Base-by-base conservation (phyloP, 1,140 invertebrate genomes). In the Bombus consobrinus region DNA sequence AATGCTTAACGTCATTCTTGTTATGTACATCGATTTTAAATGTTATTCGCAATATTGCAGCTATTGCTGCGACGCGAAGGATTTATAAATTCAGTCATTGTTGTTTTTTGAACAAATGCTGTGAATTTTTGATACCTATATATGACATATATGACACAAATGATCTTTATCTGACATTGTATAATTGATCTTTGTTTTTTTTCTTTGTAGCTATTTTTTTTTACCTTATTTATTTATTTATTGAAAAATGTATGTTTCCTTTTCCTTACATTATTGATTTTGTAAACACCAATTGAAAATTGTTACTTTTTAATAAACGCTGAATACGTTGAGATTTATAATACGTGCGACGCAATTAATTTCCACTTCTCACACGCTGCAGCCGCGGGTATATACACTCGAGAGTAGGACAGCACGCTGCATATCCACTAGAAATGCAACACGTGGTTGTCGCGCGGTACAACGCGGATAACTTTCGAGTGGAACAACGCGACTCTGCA, bases 361-460 rank as follows among this genome's bases (percentile, higher is more conserved):
- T 81, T 68, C 69, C 62, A 74, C 59, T 66, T 77, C 53, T 37
- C 53, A 77, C 71, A 64, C 66, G 37, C 53, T 59, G 22, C 68
- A n/a, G 37, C 3, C 53, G 37, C 47, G 71, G 41, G 47, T 34
- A 71, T 47, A 71, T 25, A 72, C 64, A 62, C n/a, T 43, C n/a
- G 59, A 71, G 59, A 62, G 80, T 75, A 80, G 64, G 22, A 37
- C n/a, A 34, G 68, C 37, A 59, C 77, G 83, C 78, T 72, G 34
- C n/a, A 75, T 89, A 88, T 89, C 85, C 80, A 73, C n/a, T 75
- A 77, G 88, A 82, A 72, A 77, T 89, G 87, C 90, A 91, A 90
- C 90, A 91, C 89, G 90, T 91, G 90, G 90, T 91, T 91, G 89
- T 73, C 64, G 41, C 81, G 71, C 87, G 81, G 68, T 86, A 85